Percentiles rank a stretch among this genome's conserved stretches.
These are phyloP conservation scores for Cynopterus sphinx DNA, from an alignment of 2,797 vertebrate genomes.

Conservation along the genomic window DNA sequence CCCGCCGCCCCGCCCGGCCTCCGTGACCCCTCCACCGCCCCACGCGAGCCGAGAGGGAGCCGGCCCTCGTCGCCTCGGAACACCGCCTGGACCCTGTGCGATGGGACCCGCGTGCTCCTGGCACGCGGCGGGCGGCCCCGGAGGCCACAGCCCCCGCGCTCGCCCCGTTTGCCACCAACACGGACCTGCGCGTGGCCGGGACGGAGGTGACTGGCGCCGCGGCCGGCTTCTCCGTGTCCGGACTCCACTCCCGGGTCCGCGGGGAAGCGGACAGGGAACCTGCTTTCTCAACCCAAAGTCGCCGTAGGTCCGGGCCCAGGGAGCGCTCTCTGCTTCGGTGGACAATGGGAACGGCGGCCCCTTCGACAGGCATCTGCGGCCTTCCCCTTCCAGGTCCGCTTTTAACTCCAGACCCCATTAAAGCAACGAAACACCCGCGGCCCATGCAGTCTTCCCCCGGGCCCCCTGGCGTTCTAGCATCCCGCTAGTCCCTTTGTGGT, in stretches of 20 bases:
- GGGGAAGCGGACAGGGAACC: not conserved
- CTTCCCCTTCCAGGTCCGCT: too few relatives aligned
- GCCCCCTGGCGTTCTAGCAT: not conserved
- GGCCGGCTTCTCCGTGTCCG: not conserved
- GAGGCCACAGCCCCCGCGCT: not conserved
- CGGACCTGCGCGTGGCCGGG: not conserved
- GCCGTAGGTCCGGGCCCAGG: not conserved
- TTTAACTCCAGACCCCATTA: not conserved
- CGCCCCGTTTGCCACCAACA: not conserved
- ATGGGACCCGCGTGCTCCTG: too few relatives aligned
- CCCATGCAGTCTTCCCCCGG: not conserved
- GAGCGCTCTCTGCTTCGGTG: not conserved
- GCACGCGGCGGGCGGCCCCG: too few relatives aligned
- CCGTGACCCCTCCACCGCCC: not conserved
- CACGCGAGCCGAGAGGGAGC: not conserved
- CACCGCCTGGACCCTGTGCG: not conserved
- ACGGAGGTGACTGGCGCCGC: not conserved
- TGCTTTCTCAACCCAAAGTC: not conserved
- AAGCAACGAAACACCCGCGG: not conserved
- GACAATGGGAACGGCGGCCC: not conserved
- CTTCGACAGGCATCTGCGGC: not conserved
- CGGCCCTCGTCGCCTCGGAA: not conserved
- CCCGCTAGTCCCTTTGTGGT: not conserved
- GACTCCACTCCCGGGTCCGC: not conserved
- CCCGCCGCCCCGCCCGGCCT: not conserved